A percentile compares a stretch with the other conserved stretches of the same genome.
These are phyloP conservation scores for Hemistola chrysoprasaria DNA, from an alignment of 2,888 invertebrate genomes.

Conservation along the genomic window DNA sequence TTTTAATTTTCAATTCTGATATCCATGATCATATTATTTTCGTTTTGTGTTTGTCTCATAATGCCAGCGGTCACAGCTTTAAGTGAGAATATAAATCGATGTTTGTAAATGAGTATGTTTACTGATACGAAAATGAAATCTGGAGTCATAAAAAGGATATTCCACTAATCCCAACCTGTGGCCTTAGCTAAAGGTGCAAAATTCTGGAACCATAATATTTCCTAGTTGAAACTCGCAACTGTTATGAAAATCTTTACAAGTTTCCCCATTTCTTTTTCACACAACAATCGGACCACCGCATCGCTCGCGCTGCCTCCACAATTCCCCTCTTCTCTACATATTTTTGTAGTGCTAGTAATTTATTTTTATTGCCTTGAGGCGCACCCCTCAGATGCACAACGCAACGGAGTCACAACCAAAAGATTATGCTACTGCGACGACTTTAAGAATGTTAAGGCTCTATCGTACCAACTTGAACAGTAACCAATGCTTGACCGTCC, in stretches of 20 bases:
- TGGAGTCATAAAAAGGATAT: too few relatives aligned
- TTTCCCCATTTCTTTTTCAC: slow-evolving; percentile 12
- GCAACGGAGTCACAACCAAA: slow-evolving; percentile 11
- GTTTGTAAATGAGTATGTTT: neutral
- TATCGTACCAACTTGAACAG: too few relatives aligned
- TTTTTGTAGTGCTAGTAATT: slow-evolving; percentile 21
- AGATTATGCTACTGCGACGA: slow-evolving; percentile 8
- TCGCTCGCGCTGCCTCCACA: slow-evolving; percentile 5
- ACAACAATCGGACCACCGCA: slow-evolving; percentile 8
- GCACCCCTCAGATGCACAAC: slow-evolving; percentile 17
- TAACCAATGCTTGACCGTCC: too few relatives aligned
- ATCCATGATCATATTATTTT: slow-evolving; percentile 6
- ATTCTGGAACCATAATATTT: too few relatives aligned
- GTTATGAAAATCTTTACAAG: too few relatives aligned
- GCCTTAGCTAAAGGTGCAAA: too few relatives aligned
- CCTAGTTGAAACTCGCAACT: too few relatives aligned
- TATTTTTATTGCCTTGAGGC: slow-evolving; percentile 15
- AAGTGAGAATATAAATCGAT: slow-evolving; percentile 2
- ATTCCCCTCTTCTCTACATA: slow-evolving; percentile 10
- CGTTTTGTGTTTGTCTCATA: slow-evolving; percentile 7
- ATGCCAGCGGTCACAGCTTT: slow-evolving; percentile 14
- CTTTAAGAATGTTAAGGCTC: neutral
- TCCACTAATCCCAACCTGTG: too few relatives aligned
- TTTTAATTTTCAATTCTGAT: slow-evolving; percentile 8
- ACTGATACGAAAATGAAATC: too few relatives aligned